These are phyloP conservation scores for Caenorhabditis macrosperma DNA, from an alignment of 2,888 invertebrate genomes.

Conservation along the genomic window DNA sequence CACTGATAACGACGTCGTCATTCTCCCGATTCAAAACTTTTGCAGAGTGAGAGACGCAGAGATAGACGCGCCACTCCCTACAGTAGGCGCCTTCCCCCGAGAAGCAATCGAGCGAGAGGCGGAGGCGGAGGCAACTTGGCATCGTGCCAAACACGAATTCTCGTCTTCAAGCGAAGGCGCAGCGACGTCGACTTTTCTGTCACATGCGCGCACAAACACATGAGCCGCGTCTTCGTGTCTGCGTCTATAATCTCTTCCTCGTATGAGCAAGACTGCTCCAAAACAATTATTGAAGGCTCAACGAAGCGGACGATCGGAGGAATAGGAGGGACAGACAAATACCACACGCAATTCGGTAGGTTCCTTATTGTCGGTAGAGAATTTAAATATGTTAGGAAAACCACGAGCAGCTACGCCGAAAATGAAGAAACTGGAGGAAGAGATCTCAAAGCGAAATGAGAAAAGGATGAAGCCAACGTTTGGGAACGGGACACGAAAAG, in stretches of 20 bases:
- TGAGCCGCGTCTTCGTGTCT: conserved; percentile 10
- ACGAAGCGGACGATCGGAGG: conserved; percentile 7
- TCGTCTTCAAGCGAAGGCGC: conserved; percentile 9
- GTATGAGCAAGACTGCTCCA: conserved; percentile 33
- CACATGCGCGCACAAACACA: conserved; percentile 51
- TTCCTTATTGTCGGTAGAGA: too few relatives aligned
- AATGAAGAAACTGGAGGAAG: neutral
- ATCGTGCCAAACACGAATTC: conserved; percentile 40
- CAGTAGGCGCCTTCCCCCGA: conserved; percentile 29
- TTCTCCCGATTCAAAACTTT: conserved; percentile 18
- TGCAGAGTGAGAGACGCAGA: conserved; percentile 27
- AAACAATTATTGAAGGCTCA: conserved; percentile 39
- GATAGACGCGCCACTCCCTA: conserved; percentile 12
- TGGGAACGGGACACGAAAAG: conserved; percentile 12
- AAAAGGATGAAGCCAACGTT: neutral
- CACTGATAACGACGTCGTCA: conserved; percentile 46
- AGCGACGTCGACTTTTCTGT: conserved; percentile 35
- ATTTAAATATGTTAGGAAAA: too few relatives aligned
- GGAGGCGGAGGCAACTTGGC: conserved; percentile 45
- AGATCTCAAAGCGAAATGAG: neutral
- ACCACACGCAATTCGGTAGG: neutral
- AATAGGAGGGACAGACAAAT: neutral
- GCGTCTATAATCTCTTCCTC: conserved; percentile 6
- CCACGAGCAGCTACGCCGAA: too few relatives aligned
- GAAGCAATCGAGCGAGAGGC: conserved; percentile 49